A percentile compares a stretch with the other conserved stretches of the same genome.
Conservation (phyloP, 2,888 invertebrate genomes). For the Drosophila trichaetosa region DNA sequence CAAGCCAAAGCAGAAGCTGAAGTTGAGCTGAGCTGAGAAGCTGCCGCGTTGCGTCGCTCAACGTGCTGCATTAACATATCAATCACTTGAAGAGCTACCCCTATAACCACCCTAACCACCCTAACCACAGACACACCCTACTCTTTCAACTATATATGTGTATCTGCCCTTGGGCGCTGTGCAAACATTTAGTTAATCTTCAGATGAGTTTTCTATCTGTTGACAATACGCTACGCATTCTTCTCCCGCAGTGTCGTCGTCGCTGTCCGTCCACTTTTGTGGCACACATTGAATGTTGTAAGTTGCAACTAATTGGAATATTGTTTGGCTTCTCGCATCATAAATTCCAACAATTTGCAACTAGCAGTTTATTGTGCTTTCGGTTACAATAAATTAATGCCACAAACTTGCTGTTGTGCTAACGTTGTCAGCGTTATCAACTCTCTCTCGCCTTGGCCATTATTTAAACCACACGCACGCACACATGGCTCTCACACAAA, state of each 20-base stretch:
- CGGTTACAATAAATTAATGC: constrained; percentile 74
- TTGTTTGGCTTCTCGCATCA: constrained; percentile 48
- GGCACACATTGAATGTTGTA: constrained; percentile 16
- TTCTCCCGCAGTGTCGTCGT: background rate
- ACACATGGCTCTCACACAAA: background rate
- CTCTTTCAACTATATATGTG: background rate
- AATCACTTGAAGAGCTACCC: constrained; percentile 65
- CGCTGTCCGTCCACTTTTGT: background rate
- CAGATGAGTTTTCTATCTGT: constrained; percentile 51
- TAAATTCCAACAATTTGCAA: constrained; percentile 51
- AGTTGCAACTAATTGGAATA: constrained; percentile 52
- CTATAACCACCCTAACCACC: background rate
- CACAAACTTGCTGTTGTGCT: constrained; percentile 64
- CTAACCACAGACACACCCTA: background rate
- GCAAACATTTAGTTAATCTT: constrained; percentile 69
- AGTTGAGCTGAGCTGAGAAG: constrained; percentile 18
- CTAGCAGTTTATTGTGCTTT: constrained; percentile 66
- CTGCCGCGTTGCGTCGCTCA: constrained; percentile 41
- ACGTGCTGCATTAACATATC: constrained; percentile 77
- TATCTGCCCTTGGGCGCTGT: constrained; percentile 28
- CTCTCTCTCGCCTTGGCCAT: constrained; percentile 18
- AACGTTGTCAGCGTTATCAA: constrained; percentile 75
- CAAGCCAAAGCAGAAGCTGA: constrained; percentile 14
- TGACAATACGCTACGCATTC: constrained; percentile 18
- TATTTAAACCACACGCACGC: constrained; percentile 12